Base-by-base conservation (phyloP, 2,888 invertebrate genomes). In the Hypsopygia costalis region DNA sequence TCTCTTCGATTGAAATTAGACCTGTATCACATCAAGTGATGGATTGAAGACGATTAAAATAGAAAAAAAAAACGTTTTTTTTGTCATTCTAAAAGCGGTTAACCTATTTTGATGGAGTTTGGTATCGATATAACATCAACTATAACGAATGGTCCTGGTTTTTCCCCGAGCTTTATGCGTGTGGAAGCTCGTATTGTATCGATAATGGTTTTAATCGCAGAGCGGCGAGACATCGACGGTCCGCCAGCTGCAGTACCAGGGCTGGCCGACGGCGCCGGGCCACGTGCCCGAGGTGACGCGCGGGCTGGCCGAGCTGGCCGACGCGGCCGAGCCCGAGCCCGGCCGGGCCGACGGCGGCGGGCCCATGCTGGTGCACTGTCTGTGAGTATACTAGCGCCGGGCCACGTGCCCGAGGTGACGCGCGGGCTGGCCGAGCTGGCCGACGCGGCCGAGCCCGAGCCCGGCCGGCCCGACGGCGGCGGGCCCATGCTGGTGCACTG, bases 251-350 rank as follows among this genome's bases (percentile, higher is more conserved):
- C 97, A 97, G 81, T 97, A 97, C 83, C 95, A 96, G 70, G 97
- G 96, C 41, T 97, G 97, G 97, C 96, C 96, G 30, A 96, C 96
- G 42, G 96, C 95, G 47, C 94, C 94, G 59, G 95, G 95, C 32
- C 95, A 95, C 89, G 96, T 97, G 74, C 96, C 96, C 50, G 95
- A 96, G 83, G 95, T 95, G 38, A 95, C 96, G 44, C 92, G 96
- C 51, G 96, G 96, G 11, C 90, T 97, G 45, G 94, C 95, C 49
- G 96, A 95, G 78, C 90, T 97, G 49, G 94, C 95, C n/a, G 95
- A 95, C 85, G 94, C 94, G 90, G 88, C 89, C 73, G 81, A 57
- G 58, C 46, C 32, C 62, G 46, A 51, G 21, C 52, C 62, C 71
- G 51, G 11, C 34, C 16, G 44, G 81, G 16, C 16, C 16, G 16